Evolutionary conservation across 2,113 vertebrate genomes (phyloP).

Genomic region (Myrmecophaga tridactyla): DNA sequence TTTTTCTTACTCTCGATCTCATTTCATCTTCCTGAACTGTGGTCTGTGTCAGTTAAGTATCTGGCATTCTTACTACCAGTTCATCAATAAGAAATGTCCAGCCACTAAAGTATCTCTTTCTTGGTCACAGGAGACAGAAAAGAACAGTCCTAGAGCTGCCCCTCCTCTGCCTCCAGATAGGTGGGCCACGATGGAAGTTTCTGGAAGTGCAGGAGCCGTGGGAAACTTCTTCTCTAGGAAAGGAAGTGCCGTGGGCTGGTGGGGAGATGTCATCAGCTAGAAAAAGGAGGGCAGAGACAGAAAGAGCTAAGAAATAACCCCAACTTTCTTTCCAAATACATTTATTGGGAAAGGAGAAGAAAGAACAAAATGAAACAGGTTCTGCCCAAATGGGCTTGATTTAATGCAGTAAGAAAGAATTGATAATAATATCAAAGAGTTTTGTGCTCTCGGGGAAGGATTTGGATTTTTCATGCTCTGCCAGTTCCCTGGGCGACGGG

Average conservation of each 20-base stretch:
- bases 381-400: not conserved
- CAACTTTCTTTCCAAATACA: not conserved
- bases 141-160: not conserved
- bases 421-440: not conserved
- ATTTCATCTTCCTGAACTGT: not conserved
- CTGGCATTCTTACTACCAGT: not conserved
- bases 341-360: not conserved
- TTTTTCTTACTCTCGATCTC: not conserved
- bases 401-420: accelerated
- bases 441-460: not conserved
- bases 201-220: accelerated
- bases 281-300: not conserved
- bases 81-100: not conserved
- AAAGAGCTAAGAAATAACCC: not conserved
- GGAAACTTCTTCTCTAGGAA: not conserved
- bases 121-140: not conserved
- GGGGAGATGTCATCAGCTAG: not conserved
- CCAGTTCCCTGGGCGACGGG: not conserved
- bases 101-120: accelerated
- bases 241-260: not conserved
- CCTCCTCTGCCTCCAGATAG: not conserved
- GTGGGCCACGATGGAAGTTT: not conserved
- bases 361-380: not conserved
- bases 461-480: not conserved
- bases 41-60: not conserved